These are phyloP conservation scores for Papilio xuthus DNA, from an alignment of 1,140 invertebrate genomes.

Conservation along the genomic window DNA sequence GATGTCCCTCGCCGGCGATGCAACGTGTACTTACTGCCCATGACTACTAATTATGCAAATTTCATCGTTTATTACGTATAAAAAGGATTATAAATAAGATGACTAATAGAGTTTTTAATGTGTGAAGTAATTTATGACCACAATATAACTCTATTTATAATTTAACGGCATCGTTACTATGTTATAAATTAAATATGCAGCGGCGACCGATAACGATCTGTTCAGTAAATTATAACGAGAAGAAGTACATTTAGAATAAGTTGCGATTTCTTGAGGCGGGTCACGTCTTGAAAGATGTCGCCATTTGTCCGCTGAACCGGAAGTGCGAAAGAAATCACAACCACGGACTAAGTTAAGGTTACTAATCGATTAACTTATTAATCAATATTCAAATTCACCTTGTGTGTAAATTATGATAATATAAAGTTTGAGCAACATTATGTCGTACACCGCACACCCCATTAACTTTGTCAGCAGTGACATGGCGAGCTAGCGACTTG, in stretches of 20 bases:
- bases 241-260: neutral
- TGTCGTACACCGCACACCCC: neutral
- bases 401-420: too few species aligned
- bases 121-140: neutral
- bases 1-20: neutral
- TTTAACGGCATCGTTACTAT: constrained; percentile 7
- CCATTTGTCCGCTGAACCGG: neutral
- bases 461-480: neutral
- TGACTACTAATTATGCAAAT: constrained; percentile 28
- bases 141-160: constrained; percentile 17
- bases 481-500: neutral
- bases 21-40: neutral
- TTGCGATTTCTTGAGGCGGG: neutral
- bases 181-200: constrained; percentile 6
- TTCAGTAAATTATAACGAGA: neutral
- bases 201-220: neutral
- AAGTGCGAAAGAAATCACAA: neutral
- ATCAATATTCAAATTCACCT: neutral
- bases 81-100: constrained; percentile 28
- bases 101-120: neutral
- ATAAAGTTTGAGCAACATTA: too few species aligned
- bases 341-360: too few species aligned
- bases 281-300: neutral
- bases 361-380: neutral
- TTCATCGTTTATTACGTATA: constrained; percentile 1